Base-by-base conservation (phyloP, 2,797 vertebrate species). In the Trachurus trachurus region DNA sequence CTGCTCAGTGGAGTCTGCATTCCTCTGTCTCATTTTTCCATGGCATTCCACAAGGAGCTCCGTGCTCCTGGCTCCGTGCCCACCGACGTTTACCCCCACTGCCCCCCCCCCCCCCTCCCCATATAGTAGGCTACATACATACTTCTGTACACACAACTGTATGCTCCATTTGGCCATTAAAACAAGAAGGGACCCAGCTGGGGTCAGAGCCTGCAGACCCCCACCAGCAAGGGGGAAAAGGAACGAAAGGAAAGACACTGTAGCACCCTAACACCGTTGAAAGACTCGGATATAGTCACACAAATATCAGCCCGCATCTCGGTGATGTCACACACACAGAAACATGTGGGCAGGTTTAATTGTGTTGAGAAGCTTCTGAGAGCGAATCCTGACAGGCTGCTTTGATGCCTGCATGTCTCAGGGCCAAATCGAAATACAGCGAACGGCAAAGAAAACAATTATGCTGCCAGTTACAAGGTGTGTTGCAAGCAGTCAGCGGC, bases 11-110 rank as follows among this genome's bases (percentile, higher is more conserved):
- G 83, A 94, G 94, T 92, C 94, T 93, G 88, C 94, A 96, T 96
- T 95, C 95, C 95, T 93, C 85, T 88, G 91, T 94, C 92, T 96
- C 94, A 92, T 93, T 96, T 95, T 95, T 95, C 94, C 94, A 92
- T 91, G 91, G 88, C 92, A 93, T 95, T 95, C 94, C 92, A 85
- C 70, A 81, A 93, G 91, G 86, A 93, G 93, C 92, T 92, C 89
- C 81, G 59, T 56, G 85, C 90, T 90, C 44, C 88, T 94, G 94
- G 92, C 93, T 65, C 63, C 45, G 60, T 90, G 92, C 93, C 93
- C 88, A 78, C 56, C 81, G 57, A 80, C 81, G 65, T 83, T 84
- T 78, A 82, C 82, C 71, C 42, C 50, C 54, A 26, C 26, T 3
- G 26, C 26, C 26, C 1, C 26, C 26, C 1, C 26, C 54, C 45